Conservation (phyloP, 2,797 vertebrate species). For the Tenualosa thibaudeaui region DNA sequence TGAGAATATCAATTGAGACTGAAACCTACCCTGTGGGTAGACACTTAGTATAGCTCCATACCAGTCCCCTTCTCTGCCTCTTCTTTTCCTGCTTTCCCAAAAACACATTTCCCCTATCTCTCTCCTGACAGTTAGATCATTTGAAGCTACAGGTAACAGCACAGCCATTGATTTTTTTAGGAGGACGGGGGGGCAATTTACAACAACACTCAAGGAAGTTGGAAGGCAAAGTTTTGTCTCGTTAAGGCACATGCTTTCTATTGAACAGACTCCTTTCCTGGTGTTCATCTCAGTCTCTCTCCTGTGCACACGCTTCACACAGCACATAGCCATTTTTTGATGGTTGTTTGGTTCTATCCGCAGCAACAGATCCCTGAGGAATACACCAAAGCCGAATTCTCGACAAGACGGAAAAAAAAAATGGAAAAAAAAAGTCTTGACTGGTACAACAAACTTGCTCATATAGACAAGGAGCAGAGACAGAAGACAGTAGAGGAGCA, state of each 20-base stretch:
- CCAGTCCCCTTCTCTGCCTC: background rate
- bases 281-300: slow-evolving; percentile 23
- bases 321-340: slow-evolving; percentile 35
- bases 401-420: slow-evolving; percentile 40
- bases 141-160: slow-evolving; percentile 34
- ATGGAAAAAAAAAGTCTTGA: slow-evolving; percentile 25
- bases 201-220: slow-evolving; percentile 21
- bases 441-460: slow-evolving; percentile 22
- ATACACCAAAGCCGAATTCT: slow-evolving; percentile 37
- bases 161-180: slow-evolving; percentile 14
- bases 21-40: background rate
- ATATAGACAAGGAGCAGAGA: slow-evolving; percentile 1
- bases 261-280: slow-evolving; percentile 8
- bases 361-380: slow-evolving; percentile 38
- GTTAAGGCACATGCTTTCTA: slow-evolving; percentile 26
- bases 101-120: background rate
- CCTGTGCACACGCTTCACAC: background rate
- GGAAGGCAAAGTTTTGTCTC: slow-evolving; percentile 28
- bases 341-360: slow-evolving; percentile 29
- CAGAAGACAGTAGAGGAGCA: background rate
- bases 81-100: background rate
- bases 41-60: background rate
- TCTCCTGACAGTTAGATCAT: slow-evolving; percentile 12
- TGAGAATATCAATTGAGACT: background rate
- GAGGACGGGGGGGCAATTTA: slow-evolving; percentile 10